Evolutionary conservation across 2,113 vertebrate genomes (phyloP), one percentile per base, ranked within the genome.

Genomic region (Forbesichthys papilliferus): DNA sequence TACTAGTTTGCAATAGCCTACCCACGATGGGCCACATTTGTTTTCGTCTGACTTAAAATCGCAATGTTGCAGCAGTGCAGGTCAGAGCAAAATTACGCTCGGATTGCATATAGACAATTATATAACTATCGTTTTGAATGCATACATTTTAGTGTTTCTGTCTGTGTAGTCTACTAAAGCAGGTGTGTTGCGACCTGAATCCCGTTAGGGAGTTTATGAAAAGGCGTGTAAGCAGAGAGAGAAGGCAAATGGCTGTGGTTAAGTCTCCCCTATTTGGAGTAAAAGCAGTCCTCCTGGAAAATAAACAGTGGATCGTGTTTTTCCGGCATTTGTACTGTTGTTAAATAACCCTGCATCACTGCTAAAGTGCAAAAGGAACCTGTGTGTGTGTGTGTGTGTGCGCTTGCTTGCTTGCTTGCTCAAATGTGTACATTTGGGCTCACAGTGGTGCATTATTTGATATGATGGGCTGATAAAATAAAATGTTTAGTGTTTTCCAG

Each of bases 61-160:
- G 6, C 60, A 60, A 69, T 77, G 73, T 49, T 83, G 75, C 77
- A 67, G 80, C 70, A 77, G 55, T 64, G 82, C 56, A 62, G 83
- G 82, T 86, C 77, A 84, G 79, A 77, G 73, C 64, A 77, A 51
- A 74, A 74, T 1, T 58, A 69, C 51, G 55, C 60, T 81, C 64
- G 58, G 78, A 64, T 78, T 62, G 71, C 69, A 71, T 85, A 79
- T 63, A 77, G 58, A 73, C 55, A 64, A 69, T 83, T 70, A 72
- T 68, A 42, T 77, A 13, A 67, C 60, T 75, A 60, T 48, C 74
- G 79, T 59, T 64, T 57, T 66, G 53, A 47, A 60, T 64, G 67
- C 54, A 73, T 57, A 74, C n/a, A 49, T 18, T 9, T 73, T 68
- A 55, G 66, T 46, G 54, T 62, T 66, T 55, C 66, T 20, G 36